These are phyloP conservation scores for Euschistus heros DNA, from an alignment of 1,140 invertebrate species.

Conservation along the genomic window DNA sequence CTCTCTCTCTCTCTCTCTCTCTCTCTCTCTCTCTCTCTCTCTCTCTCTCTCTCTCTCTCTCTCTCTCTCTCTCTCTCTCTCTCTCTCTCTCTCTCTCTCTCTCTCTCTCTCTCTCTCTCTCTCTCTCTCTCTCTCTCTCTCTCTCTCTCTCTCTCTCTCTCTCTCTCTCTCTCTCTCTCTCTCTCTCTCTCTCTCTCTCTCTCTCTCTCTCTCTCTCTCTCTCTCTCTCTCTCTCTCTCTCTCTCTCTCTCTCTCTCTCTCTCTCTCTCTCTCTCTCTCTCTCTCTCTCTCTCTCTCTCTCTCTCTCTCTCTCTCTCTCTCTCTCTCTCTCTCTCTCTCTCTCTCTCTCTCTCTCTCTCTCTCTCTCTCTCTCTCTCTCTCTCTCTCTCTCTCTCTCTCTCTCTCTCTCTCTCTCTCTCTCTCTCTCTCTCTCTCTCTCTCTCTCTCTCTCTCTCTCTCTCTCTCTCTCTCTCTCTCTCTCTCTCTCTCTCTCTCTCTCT, in stretches of 20 bases:
- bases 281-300: slow-evolving; percentile 22
- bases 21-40: neutral
- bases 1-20: too few species aligned
- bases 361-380: slow-evolving; percentile 23
- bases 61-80: neutral
- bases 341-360: slow-evolving; percentile 23
- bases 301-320: slow-evolving; percentile 21
- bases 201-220: slow-evolving; percentile 20
- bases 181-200: slow-evolving; percentile 16
- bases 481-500: slow-evolving; percentile 24
- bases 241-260: slow-evolving; percentile 23
- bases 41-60: neutral
- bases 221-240: slow-evolving; percentile 22
- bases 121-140: neutral
- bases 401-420: slow-evolving; percentile 25
- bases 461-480: slow-evolving; percentile 24
- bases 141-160: neutral
- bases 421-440: slow-evolving; percentile 25
- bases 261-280: slow-evolving; percentile 20
- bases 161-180: slow-evolving; percentile 8
- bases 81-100: neutral
- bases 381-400: slow-evolving; percentile 25
- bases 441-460: slow-evolving; percentile 25
- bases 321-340: slow-evolving; percentile 22
- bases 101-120: slow-evolving; percentile 3